Conservation (phyloP, 2,888 invertebrate species). For the Melolontha melolontha region DNA sequence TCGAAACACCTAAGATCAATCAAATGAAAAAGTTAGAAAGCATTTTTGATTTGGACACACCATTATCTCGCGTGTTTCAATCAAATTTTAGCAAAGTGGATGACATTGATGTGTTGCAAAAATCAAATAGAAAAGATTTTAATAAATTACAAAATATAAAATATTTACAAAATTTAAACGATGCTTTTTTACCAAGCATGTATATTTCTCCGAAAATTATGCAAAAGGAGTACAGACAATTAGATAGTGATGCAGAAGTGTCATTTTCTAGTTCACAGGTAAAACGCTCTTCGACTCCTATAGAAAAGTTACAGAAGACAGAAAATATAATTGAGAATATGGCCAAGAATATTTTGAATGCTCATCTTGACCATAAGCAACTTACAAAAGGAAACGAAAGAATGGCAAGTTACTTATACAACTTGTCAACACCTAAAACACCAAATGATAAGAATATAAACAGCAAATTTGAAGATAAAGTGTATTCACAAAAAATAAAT, state of each 20-base stretch:
- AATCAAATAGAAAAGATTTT: slow-evolving; percentile 3
- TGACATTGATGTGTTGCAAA: neutral
- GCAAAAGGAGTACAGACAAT: slow-evolving; percentile 42
- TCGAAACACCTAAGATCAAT: slow-evolving; percentile 45
- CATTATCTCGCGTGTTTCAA: neutral
- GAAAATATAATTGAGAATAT: slow-evolving; percentile 31
- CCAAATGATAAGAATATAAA: slow-evolving; percentile 31
- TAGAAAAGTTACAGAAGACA: slow-evolving; percentile 45
- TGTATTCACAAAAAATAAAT: slow-evolving; percentile 28
- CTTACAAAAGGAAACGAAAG: neutral
- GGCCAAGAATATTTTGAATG: slow-evolving; percentile 30
- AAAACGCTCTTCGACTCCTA: slow-evolving; percentile 57
- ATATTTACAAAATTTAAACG: slow-evolving; percentile 43
- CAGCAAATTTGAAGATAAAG: slow-evolving; percentile 13
- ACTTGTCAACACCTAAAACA: slow-evolving; percentile 24
- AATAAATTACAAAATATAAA: slow-evolving; percentile 34
- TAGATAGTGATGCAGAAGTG: slow-evolving; percentile 52
- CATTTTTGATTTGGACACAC: slow-evolving; percentile 3
- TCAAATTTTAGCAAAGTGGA: neutral
- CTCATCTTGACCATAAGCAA: slow-evolving; percentile 17
- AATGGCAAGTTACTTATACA: neutral
- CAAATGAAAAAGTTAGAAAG: slow-evolving; percentile 30
- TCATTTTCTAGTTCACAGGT: slow-evolving; percentile 57
- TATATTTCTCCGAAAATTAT: slow-evolving; percentile 25
- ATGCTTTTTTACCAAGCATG: slow-evolving; percentile 38